Evolutionary conservation across 37 sponge, comb jelly and placozoan genomes (phyloP).

Genomic region (Haliclona indistincta): DNA sequence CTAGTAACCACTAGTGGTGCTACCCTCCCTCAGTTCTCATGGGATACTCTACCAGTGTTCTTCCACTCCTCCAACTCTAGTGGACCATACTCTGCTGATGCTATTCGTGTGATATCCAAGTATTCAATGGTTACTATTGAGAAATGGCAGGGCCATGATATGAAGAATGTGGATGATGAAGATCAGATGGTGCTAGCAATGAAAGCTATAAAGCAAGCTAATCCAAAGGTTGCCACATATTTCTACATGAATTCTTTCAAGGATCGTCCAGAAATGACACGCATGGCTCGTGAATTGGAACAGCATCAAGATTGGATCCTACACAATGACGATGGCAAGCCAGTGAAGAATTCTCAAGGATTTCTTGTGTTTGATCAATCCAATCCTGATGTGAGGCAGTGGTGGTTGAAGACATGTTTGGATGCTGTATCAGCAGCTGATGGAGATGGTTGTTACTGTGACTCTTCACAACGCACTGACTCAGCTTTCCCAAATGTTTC

Average conservation of each 20-base stretch:
- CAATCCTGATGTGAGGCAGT: not conserved
- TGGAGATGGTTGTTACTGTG: constrained; percentile 58
- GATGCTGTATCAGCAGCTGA: constrained; percentile 41
- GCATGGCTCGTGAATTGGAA: constrained; percentile 4
- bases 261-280: constrained; percentile 13
- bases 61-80: constrained; percentile 43
- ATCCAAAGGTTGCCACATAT: constrained; percentile 9
- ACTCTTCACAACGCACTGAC: constrained; percentile 31
- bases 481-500: not conserved
- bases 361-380: constrained; percentile 14
- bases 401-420: constrained; percentile 7
- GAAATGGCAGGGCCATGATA: constrained; percentile 22
- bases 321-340: constrained; percentile 1
- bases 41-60: constrained; percentile 62
- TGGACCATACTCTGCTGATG: constrained; percentile 29
- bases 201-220: constrained; percentile 18
- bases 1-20: too few relatives aligned
- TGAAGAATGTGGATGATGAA: constrained; percentile 31
- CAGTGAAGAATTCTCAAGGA: constrained; percentile 8
- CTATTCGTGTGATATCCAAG: too few relatives aligned
- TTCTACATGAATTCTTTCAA: not conserved
- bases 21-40: constrained; percentile 46
- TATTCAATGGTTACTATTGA: constrained; percentile 38
- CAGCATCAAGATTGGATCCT: constrained; percentile 5
- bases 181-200: constrained; percentile 16